Percentiles rank a stretch among this genome's conserved stretches.
These are phyloP conservation scores for Manis javanica DNA, from an alignment of 2,797 vertebrate species.

Conservation along the genomic window DNA sequence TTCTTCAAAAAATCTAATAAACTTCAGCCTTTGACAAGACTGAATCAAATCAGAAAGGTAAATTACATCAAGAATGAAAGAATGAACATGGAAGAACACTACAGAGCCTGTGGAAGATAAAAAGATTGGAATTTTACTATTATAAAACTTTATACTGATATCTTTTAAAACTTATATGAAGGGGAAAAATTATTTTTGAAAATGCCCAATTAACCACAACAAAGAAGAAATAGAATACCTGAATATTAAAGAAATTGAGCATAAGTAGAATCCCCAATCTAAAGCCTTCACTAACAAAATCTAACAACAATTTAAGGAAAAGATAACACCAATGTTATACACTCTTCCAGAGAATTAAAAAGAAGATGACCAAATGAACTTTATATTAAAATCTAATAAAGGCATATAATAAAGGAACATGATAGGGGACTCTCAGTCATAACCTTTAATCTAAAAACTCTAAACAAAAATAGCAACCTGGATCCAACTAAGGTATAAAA, in stretches of 20 bases:
- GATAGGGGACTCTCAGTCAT: neutral
- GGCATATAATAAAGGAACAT: neutral
- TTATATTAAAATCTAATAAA: neutral
- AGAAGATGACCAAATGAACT: neutral
- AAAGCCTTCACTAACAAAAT: neutral
- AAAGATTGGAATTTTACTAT: neutral
- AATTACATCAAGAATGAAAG: neutral
- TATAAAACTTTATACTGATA: neutral
- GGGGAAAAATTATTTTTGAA: neutral
- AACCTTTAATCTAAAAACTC: neutral
- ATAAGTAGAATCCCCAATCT: neutral
- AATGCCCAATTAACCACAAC: neutral
- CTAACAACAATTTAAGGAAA: neutral
- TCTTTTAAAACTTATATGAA: neutral
- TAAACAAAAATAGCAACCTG: neutral
- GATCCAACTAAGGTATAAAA: neutral
- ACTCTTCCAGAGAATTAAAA: neutral
- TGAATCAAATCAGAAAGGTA: neutral
- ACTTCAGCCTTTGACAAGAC: neutral
- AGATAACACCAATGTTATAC: neutral
- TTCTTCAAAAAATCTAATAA: constrained; percentile 19
- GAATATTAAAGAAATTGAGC: neutral
- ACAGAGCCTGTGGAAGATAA: neutral
- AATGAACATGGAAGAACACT: neutral
- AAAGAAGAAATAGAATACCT: neutral